These are phyloP conservation scores for Clusia tigrina DNA, from an alignment of 2,888 invertebrate species.

Conservation along the genomic window DNA sequence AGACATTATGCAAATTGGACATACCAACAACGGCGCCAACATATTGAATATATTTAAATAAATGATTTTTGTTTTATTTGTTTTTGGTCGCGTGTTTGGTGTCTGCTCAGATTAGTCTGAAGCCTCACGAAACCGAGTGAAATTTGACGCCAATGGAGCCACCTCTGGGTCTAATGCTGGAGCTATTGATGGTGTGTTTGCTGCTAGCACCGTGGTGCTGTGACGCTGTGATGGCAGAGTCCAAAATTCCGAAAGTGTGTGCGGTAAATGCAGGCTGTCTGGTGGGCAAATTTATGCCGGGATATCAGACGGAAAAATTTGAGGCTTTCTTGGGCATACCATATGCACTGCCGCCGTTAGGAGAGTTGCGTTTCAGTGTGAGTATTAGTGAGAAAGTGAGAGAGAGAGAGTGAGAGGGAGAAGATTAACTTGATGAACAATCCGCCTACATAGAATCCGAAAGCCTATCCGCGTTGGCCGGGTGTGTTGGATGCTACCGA, in stretches of 20 bases:
- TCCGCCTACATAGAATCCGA: slow-evolving; percentile 51
- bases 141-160: no score
- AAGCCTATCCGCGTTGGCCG: slow-evolving; percentile 44
- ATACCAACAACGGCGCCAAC: no score
- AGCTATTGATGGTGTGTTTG: no score
- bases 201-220: background rate
- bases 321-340: slow-evolving; percentile 62
- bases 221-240: background rate
- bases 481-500: slow-evolving; percentile 54
- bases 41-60: no score
- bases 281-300: slow-evolving; percentile 50
- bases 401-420: no score
- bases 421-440: background rate
- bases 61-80: no score
- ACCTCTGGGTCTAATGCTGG: no score
- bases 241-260: slow-evolving; percentile 44
- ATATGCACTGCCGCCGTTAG: slow-evolving; percentile 60
- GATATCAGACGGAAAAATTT: slow-evolving; percentile 51
- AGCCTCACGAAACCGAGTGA: no score
- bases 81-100: no score
- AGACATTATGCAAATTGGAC: background rate
- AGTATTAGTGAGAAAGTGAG: slow-evolving; percentile 33
- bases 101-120: no score
- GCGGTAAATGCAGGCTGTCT: slow-evolving; percentile 50
- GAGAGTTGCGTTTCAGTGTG: slow-evolving; percentile 58